Conservation (phyloP, 2,797 vertebrate species). For the Eremophila alpestris region DNA sequence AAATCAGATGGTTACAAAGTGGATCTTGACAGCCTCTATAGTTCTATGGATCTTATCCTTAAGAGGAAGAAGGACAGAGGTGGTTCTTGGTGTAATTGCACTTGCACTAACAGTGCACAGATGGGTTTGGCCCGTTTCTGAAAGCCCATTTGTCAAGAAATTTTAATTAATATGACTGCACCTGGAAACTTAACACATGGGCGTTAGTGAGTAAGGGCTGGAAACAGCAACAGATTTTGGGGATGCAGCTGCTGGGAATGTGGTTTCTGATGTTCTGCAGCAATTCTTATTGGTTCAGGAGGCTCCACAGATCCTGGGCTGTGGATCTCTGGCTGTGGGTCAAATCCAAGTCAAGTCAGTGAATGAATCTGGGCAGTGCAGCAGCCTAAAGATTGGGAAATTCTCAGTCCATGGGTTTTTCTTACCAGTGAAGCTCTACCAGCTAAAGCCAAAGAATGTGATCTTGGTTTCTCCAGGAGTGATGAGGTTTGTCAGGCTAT, state of each 20-base stretch:
- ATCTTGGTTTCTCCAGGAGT: background rate
- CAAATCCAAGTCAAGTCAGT: background rate
- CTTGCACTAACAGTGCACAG: background rate
- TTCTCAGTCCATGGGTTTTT: background rate
- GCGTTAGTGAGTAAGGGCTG: background rate
- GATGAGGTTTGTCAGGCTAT: background rate
- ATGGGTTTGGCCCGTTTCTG: background rate
- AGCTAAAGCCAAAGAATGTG: background rate
- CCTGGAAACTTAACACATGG: fast-evolving
- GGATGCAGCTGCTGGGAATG: background rate
- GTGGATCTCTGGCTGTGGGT: background rate
- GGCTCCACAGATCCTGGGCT: fast-evolving
- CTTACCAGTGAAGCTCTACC: background rate
- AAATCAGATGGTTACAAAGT: background rate
- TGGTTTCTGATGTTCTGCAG: background rate
- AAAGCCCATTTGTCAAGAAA: background rate
- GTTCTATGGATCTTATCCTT: background rate
- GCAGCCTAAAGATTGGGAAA: background rate
- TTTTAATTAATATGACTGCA: background rate
- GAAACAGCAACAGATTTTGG: background rate
- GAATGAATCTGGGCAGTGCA: background rate
- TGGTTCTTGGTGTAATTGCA: background rate
- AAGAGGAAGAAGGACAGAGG: background rate
- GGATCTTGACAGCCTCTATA: background rate
- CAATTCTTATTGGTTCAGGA: background rate